Percentiles rank a stretch among this genome's conserved stretches.
phyloP scores from a whole-genome alignment of 2,113 vertebrate species.

The Serilophus lunatus region DNA sequence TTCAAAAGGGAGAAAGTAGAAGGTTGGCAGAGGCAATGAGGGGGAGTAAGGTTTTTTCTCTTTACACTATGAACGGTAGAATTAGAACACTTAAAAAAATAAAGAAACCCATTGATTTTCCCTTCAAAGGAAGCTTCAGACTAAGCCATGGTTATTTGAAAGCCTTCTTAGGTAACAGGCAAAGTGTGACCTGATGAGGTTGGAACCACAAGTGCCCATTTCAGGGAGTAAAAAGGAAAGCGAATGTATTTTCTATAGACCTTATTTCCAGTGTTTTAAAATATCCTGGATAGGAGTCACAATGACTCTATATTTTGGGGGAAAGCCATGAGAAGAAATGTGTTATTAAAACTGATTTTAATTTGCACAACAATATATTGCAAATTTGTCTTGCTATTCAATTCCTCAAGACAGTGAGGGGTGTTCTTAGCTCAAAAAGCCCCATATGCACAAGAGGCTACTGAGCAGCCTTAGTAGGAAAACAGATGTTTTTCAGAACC shows the following conservation, averaged over 20 bases:
- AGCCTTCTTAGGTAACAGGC: constrained; percentile 53
- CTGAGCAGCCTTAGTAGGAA: neutral
- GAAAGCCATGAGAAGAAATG: neutral
- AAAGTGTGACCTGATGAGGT: constrained; percentile 48
- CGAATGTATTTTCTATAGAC: neutral
- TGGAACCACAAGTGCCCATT: constrained; percentile 42
- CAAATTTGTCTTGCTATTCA: neutral
- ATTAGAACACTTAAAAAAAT: constrained; percentile 59
- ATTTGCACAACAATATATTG: neutral
- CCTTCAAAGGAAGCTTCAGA: constrained; percentile 64
- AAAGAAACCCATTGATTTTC: constrained; percentile 51
- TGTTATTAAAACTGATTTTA: neutral
- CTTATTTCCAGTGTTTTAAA: neutral
- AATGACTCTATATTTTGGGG: neutral
- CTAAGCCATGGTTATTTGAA: constrained; percentile 58
- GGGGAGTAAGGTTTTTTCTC: constrained; percentile 13
- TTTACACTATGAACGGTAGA: constrained; percentile 42
- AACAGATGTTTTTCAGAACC: neutral
- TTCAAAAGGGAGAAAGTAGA: constrained; percentile 59
- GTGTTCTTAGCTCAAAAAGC: neutral
- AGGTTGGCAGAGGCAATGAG: neutral
- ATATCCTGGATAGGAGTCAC: neutral
- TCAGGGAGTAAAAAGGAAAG: constrained; percentile 24
- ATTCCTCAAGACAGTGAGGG: neutral
- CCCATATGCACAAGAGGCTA: neutral